Conservation (phyloP, 2,797 vertebrate species). For the Sandelia bainsii region DNA sequence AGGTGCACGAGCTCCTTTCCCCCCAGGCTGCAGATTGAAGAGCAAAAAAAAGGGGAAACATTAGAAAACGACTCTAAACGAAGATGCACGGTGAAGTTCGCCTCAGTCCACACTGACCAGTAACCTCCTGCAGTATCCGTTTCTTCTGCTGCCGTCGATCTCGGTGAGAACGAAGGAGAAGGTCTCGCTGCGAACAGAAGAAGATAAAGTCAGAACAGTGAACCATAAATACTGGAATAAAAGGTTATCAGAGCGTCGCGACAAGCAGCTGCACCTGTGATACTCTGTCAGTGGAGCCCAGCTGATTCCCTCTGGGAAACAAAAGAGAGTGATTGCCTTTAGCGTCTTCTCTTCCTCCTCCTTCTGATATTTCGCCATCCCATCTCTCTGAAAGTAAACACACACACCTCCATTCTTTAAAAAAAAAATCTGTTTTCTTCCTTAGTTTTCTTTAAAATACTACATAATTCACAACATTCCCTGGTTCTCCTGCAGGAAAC, state of each 20-base stretch:
- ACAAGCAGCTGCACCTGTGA: conserved; percentile 82
- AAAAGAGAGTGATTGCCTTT: conserved; percentile 93
- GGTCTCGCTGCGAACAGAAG: conserved; percentile 87
- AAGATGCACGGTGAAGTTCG: not conserved
- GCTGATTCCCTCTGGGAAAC: conserved; percentile 93
- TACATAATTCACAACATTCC: too few species aligned
- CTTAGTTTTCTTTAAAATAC: too few species aligned
- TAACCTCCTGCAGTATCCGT: conserved; percentile 95
- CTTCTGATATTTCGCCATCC: conserved; percentile 89
- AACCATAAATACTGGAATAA: not conserved
- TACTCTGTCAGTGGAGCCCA: conserved; percentile 90
- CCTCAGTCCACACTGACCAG: conserved; percentile 85
- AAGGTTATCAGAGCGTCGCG: not conserved
- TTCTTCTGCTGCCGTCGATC: conserved; percentile 93
- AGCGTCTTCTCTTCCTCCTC: conserved; percentile 94
- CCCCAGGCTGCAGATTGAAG: conserved; percentile 83
- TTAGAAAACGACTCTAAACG: not conserved
- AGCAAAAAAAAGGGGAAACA: not conserved
- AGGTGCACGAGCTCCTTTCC: conserved; percentile 89
- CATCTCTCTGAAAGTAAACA: conserved; percentile 84
- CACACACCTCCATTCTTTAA: not conserved
- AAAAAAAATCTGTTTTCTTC: not conserved
- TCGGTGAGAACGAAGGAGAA: conserved; percentile 97
- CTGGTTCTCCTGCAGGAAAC: too few species aligned
- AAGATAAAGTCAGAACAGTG: conserved; percentile 13